A percentile compares a stretch with the other conserved stretches of the same genome.
These are phyloP conservation scores for Lamprologus speciosus DNA, from an alignment of 2,113 vertebrate genomes.

Conservation along the genomic window DNA sequence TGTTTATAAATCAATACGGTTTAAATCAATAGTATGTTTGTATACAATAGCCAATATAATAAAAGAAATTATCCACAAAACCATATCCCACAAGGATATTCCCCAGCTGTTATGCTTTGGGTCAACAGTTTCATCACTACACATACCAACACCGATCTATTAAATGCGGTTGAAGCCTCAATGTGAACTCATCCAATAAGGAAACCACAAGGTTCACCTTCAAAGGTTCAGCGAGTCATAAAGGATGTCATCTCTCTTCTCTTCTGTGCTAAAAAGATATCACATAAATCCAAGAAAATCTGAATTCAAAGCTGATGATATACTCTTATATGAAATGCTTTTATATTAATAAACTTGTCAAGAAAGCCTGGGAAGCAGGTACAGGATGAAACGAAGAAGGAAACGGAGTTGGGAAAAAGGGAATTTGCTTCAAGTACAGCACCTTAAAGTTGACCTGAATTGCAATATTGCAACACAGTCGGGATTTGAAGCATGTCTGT, in stretches of 20 bases:
- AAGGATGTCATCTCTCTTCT: neutral
- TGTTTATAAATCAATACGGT: neutral
- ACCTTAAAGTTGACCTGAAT: slow-evolving; percentile 11
- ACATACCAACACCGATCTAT: neutral
- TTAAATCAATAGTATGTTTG: neutral
- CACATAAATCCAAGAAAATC: neutral
- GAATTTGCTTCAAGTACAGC: neutral
- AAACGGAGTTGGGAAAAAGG: neutral
- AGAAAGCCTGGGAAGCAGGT: neutral
- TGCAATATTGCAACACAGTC: neutral
- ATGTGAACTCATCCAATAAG: neutral
- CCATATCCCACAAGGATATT: neutral
- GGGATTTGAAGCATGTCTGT: neutral
- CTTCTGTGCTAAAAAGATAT: neutral
- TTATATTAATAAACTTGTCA: neutral
- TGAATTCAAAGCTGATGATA: neutral
- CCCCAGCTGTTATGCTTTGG: neutral
- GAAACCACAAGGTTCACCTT: slow-evolving; percentile 20
- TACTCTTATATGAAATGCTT: neutral
- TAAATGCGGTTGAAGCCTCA: neutral
- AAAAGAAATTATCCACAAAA: neutral
- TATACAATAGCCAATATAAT: neutral
- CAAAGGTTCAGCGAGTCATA: neutral
- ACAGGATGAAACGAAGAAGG: neutral
- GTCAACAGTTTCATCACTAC: neutral